A percentile compares a stretch with the other conserved stretches of the same genome.
These are phyloP conservation scores for Nowickia ferox DNA, from an alignment of 2,888 invertebrate genomes.

Conservation along the genomic window DNA sequence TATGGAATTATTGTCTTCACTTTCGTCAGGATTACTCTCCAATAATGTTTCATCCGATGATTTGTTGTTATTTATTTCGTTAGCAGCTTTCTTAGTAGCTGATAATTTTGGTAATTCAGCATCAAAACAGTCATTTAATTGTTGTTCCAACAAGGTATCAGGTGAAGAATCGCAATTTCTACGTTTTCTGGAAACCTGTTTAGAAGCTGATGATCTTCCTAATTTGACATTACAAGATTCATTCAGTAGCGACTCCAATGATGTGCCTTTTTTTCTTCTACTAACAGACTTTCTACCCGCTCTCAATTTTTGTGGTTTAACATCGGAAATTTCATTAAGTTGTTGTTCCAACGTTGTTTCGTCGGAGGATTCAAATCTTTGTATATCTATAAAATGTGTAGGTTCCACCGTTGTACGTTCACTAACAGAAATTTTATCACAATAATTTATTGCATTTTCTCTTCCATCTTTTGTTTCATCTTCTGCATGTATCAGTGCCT, in stretches of 20 bases:
- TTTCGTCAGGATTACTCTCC: neutral
- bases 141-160: too few relatives aligned
- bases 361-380: neutral
- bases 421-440: neutral
- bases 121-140: neutral
- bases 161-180: too few relatives aligned
- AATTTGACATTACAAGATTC: neutral
- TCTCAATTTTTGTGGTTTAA: neutral
- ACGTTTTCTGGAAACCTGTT: neutral
- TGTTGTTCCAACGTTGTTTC: neutral
- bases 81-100: neutral
- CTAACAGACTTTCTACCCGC: neutral
- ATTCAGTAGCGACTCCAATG: neutral
- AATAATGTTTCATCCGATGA: too few relatives aligned
- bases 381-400: conserved; percentile 6
- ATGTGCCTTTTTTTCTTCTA: neutral
- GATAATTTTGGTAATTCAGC: neutral
- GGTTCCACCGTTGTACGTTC: neutral
- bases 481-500: neutral
- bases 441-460: neutral
- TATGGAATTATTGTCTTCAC: neutral
- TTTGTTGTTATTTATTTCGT: neutral
- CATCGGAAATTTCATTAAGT: neutral
- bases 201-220: neutral
- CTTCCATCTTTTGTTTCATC: neutral